These are phyloP conservation scores for Gordius sp. DNA, from an alignment of 2,888 invertebrate genomes.

Conservation along the genomic window DNA sequence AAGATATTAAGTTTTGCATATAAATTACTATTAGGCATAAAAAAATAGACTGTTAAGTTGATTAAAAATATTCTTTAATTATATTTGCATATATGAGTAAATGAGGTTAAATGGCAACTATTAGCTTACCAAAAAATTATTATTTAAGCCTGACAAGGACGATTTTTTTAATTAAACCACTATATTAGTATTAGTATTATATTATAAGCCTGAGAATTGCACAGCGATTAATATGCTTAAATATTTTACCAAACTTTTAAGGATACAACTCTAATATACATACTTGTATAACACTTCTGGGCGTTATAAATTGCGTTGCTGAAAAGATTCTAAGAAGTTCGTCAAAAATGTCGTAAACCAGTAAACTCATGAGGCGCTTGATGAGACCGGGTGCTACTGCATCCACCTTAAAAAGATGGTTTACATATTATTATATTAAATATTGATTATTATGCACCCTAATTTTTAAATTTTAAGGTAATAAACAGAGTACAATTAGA, in stretches of 20 bases:
- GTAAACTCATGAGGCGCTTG: background rate
- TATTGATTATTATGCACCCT: background rate
- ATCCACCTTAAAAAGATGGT: background rate
- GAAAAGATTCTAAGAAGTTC: background rate
- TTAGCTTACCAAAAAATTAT: no score
- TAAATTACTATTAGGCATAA: no score
- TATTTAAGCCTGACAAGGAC: no score
- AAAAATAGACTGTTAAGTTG: no score
- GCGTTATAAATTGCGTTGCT: background rate
- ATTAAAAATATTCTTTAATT: no score
- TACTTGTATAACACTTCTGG: constrained; percentile 4
- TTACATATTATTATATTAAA: background rate
- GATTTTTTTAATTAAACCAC: background rate
- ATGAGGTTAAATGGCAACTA: no score
- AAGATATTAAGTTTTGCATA: no score
- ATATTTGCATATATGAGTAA: no score
- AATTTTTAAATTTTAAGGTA: no score
- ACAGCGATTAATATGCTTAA: no score
- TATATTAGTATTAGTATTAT: background rate
- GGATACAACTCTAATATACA: background rate
- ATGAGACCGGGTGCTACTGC: background rate
- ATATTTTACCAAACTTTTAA: no score
- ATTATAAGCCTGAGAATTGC: background rate
- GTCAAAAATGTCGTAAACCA: background rate
- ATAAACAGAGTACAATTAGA: background rate